Percentiles rank a stretch among this genome's conserved stretches.
phyloP scores from a whole-genome alignment of 2,888 invertebrate genomes.

The Apamea epomidion region DNA sequence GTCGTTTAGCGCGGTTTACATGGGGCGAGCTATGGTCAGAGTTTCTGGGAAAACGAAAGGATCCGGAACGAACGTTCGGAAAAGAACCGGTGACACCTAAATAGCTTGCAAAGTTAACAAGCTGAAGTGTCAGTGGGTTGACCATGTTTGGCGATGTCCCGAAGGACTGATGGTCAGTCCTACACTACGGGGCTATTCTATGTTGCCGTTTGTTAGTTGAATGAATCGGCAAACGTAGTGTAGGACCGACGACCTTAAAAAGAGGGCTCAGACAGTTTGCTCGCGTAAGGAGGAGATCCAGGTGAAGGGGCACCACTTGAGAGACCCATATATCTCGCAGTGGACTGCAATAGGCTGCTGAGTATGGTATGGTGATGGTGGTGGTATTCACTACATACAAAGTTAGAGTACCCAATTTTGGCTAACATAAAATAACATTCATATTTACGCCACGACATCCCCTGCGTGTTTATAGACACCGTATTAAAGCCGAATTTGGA shows the following conservation, averaged over 20 bases:
- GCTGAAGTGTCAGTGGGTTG: background rate
- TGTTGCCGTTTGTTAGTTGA: background rate
- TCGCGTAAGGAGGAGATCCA: background rate
- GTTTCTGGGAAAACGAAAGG: background rate
- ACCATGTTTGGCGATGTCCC: background rate
- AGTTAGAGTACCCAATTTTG: background rate
- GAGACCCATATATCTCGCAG: background rate
- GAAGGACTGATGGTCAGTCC: background rate
- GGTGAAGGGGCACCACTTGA: background rate
- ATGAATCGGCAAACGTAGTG: background rate
- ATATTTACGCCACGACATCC: background rate
- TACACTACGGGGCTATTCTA: background rate
- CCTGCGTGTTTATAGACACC: background rate
- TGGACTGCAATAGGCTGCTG: background rate
- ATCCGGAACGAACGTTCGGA: background rate
- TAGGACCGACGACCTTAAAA: background rate
- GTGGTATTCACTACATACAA: background rate
- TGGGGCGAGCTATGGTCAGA: background rate
- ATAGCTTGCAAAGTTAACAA: background rate
- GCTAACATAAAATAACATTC: too few relatives aligned
- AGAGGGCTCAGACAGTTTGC: background rate
- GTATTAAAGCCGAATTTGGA: background rate
- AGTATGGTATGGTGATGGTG: too few relatives aligned
- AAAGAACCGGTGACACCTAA: background rate
- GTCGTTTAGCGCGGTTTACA: background rate